Conservation (phyloP, 2,113 vertebrate species). For the Hucho hucho region DNA sequence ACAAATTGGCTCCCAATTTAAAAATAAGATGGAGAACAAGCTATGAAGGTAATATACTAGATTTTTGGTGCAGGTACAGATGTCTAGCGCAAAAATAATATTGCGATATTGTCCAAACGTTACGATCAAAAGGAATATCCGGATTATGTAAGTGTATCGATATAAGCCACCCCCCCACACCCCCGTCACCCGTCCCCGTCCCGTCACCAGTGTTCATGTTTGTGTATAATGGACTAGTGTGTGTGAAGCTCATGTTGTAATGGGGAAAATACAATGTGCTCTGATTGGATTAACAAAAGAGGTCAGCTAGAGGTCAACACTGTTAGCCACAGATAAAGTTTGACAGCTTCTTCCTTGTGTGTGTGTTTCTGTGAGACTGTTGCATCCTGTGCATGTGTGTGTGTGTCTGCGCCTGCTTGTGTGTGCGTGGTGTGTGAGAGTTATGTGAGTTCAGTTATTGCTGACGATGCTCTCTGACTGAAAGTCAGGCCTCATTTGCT, state of each 20-base stretch:
- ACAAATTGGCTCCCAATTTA: too few species aligned
- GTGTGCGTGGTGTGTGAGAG: slow-evolving; percentile 16
- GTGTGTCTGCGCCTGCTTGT: not conserved
- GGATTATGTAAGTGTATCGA: too few species aligned
- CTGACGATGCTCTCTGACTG: slow-evolving; percentile 50
- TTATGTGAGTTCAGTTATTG: slow-evolving; percentile 49
- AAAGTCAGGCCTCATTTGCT: slow-evolving; percentile 64
- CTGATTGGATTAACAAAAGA: slow-evolving; percentile 41
- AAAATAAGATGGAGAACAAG: too few species aligned
- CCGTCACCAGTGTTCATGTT: not conserved
- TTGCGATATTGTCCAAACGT: too few species aligned
- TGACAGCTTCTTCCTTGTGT: slow-evolving; percentile 17
- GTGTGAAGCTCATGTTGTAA: slow-evolving; percentile 46
- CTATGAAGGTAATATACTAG: too few species aligned
- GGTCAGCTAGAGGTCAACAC: slow-evolving; percentile 44
- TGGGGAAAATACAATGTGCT: slow-evolving; percentile 40
- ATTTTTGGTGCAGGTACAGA: too few species aligned
- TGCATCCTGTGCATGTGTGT: not conserved
- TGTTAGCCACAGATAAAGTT: slow-evolving; percentile 35
- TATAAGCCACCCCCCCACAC: too few species aligned
- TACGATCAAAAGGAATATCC: too few species aligned
- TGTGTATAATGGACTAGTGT: not conserved
- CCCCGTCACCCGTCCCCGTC: too few species aligned
- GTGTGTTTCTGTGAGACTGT: slow-evolving; percentile 7
- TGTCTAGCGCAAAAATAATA: too few species aligned